Conservation (phyloP, 2,888 invertebrate species). For the Prosopocoilus inquinatus region DNA sequence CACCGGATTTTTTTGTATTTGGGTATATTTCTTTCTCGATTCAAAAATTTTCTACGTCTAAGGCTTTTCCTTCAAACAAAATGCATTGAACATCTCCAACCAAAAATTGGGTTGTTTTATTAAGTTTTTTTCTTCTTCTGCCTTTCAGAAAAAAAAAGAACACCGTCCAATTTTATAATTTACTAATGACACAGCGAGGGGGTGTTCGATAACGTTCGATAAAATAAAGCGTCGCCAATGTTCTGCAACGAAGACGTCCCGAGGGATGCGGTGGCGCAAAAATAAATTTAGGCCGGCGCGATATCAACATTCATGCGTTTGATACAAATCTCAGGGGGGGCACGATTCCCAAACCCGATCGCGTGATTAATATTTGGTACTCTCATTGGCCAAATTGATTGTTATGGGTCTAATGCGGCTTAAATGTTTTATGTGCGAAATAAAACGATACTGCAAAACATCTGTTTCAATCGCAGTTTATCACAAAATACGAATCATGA, state of each 20-base stretch:
- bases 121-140: no score
- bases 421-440: no score
- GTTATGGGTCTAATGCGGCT: neutral
- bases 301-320: constrained; percentile 18
- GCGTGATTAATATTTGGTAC: constrained; percentile 8
- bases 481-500: no score
- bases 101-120: no score
- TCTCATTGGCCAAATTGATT: neutral
- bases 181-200: neutral
- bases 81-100: no score
- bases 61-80: no score
- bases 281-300: constrained; percentile 12
- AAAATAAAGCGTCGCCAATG: constrained; percentile 13
- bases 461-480: no score
- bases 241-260: constrained; percentile 19
- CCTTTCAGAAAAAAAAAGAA: no score
- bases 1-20: no score
- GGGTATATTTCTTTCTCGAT: no score
- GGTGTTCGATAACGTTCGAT: neutral
- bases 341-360: constrained; percentile 12
- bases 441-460: no score
- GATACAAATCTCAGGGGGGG: constrained; percentile 12
- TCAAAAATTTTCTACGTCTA: no score
- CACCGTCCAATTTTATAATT: neutral
- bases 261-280: constrained; percentile 14